phyloP scores from a whole-genome alignment of 2,113 vertebrate species.

The Otolemur garnettii region DNA sequence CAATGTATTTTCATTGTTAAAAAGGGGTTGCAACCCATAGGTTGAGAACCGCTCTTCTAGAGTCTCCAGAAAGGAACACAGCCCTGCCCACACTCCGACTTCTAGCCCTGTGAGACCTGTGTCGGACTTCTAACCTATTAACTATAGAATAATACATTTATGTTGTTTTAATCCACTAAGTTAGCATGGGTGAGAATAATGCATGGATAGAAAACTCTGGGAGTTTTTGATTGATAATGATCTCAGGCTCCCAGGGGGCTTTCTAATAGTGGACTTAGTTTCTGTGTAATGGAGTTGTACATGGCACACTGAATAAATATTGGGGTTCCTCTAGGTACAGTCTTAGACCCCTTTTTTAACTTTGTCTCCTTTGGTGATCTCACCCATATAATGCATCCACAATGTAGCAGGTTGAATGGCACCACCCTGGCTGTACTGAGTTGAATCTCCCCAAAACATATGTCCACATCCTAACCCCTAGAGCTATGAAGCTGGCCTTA shows the following conservation, averaged over 20 bases:
- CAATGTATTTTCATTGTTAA: too few relatives aligned
- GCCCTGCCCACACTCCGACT: not conserved
- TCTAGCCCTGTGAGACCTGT: not conserved
- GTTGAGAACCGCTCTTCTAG: too few relatives aligned
- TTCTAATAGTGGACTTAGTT: not conserved
- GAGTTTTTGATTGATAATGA: slow-evolving; percentile 40
- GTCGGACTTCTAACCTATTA: not conserved
- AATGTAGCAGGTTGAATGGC: not conserved
- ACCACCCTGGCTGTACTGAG: too few relatives aligned
- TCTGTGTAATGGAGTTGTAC: not conserved
- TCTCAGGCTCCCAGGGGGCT: not conserved
- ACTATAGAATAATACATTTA: not conserved
- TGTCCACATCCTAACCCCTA: not conserved
- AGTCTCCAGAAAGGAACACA: not conserved
- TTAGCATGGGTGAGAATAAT: not conserved
- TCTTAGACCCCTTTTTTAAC: not conserved
- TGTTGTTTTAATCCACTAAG: slow-evolving; percentile 16
- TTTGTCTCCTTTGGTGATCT: not conserved
- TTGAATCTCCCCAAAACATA: not conserved
- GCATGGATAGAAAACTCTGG: slow-evolving; percentile 6
- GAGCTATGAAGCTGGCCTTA: not conserved
- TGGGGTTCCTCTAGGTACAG: not conserved
- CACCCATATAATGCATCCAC: not conserved
- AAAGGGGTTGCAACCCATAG: too few relatives aligned
- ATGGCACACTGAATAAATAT: not conserved